phyloP scores from a whole-genome alignment of 2,888 invertebrate species.

The Lithosia quadra region DNA sequence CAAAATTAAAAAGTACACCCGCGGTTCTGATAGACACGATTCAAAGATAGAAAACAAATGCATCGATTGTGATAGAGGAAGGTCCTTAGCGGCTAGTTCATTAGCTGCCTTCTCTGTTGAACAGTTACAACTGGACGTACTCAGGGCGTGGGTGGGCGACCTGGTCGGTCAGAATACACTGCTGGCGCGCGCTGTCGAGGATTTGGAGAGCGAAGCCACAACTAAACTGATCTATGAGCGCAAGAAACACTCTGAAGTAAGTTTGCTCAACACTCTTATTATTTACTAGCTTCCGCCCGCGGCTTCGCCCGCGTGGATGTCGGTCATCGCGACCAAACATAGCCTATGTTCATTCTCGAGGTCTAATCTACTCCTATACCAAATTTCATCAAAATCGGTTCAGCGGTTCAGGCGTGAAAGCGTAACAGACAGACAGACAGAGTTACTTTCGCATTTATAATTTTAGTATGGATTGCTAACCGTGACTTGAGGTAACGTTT shows the following conservation, averaged over 20 bases:
- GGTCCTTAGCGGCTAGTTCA: neutral
- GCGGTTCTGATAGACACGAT: too few species aligned
- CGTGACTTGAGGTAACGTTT: too few species aligned
- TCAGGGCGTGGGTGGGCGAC: slow-evolving; percentile 89
- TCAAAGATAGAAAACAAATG: neutral
- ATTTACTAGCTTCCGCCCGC: too few species aligned
- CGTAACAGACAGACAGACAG: too few species aligned
- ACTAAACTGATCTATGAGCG: slow-evolving; percentile 83
- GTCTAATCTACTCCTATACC: too few species aligned
- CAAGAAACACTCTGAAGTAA: slow-evolving; percentile 71
- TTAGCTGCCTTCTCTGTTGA: slow-evolving; percentile 22
- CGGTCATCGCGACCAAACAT: neutral
- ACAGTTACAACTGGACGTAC: slow-evolving; percentile 89
- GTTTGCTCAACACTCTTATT: slow-evolving; percentile 4
- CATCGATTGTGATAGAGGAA: neutral
- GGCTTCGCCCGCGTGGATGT: neutral
- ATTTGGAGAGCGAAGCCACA: slow-evolving; percentile 89
- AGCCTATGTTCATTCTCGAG: too few species aligned
- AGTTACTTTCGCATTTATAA: too few species aligned
- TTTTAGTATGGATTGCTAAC: too few species aligned
- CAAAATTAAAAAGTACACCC: too few species aligned
- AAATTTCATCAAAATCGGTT: too few species aligned
- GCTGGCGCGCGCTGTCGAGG: slow-evolving; percentile 89
- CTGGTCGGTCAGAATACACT: slow-evolving; percentile 90
- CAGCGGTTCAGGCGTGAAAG: too few species aligned